These are phyloP conservation scores for Phymastichus coffea DNA, from an alignment of 1,140 invertebrate species.

Conservation along the genomic window DNA sequence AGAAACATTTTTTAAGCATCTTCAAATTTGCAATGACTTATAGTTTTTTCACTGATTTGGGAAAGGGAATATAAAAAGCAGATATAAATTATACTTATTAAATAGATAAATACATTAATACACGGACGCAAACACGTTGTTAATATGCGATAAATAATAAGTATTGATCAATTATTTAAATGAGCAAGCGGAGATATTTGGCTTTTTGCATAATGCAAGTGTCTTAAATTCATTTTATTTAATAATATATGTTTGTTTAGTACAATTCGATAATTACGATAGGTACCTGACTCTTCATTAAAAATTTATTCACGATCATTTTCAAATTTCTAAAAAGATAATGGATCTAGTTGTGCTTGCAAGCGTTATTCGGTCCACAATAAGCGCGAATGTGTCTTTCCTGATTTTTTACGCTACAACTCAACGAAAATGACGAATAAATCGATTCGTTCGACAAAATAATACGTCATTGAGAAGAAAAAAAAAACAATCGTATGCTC, in stretches of 20 bases:
- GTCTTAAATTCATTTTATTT: too few relatives aligned
- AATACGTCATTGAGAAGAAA: conserved; percentile 5
- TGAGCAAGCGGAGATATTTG: conserved; percentile 10
- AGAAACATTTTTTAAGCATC: conserved; percentile 9
- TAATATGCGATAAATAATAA: conserved; percentile 20
- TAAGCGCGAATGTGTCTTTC: neutral
- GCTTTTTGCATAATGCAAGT: conserved; percentile 8
- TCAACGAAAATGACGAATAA: neutral
- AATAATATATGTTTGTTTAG: too few relatives aligned
- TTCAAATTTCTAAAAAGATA: neutral
- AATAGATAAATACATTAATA: neutral
- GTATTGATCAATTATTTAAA: conserved; percentile 10
- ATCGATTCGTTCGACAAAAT: neutral
- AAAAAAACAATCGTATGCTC: conserved; percentile 8
- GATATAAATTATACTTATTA: neutral
- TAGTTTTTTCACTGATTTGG: conserved; percentile 18
- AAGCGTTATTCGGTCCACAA: neutral
- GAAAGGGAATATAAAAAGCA: conserved; percentile 5
- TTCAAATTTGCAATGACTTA: conserved; percentile 2
- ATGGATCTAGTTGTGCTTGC: neutral
- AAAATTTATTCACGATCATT: too few relatives aligned
- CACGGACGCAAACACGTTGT: conserved; percentile 12
- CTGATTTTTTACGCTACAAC: neutral
- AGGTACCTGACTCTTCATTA: too few relatives aligned
- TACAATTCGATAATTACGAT: too few relatives aligned